Evolutionary conservation across 1,140 invertebrate genomes (phyloP).

Genomic region (Thaumetopoea pityocampa): DNA sequence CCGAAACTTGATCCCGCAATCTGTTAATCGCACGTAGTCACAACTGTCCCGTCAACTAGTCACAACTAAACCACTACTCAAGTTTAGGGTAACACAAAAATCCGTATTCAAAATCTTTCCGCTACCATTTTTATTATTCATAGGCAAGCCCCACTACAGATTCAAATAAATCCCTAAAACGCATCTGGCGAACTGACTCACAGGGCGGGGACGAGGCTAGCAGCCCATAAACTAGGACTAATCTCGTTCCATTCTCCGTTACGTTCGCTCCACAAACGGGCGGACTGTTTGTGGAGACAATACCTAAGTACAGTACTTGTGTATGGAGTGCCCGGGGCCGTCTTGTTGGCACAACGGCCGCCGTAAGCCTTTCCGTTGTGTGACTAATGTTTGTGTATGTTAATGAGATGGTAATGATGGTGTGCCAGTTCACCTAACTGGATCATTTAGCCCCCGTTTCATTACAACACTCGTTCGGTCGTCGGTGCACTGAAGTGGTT

Average conservation of each 20-base stretch:
- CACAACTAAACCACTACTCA: too few relatives aligned
- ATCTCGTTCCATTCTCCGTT: slow-evolving; percentile 60
- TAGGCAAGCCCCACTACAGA: too few relatives aligned
- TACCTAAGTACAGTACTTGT: slow-evolving; percentile 68
- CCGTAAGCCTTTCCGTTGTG: slow-evolving; percentile 55
- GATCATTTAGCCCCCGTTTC: slow-evolving; percentile 53
- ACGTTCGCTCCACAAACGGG: slow-evolving; percentile 57
- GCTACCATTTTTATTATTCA: too few relatives aligned
- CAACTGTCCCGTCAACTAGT: too few relatives aligned
- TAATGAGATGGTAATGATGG: slow-evolving; percentile 68
- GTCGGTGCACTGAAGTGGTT: slow-evolving; percentile 41
- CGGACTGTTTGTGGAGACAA: slow-evolving; percentile 58
- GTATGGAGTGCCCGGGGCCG: slow-evolving; percentile 44
- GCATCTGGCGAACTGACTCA: slow-evolving; percentile 27
- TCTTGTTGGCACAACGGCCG: slow-evolving; percentile 48
- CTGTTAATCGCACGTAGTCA: too few relatives aligned
- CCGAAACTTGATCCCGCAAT: too few relatives aligned
- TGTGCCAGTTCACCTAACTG: slow-evolving; percentile 47
- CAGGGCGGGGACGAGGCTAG: slow-evolving; percentile 32
- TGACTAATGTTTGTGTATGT: slow-evolving; percentile 67
- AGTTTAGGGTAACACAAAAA: too few relatives aligned
- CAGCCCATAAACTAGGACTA: slow-evolving; percentile 59
- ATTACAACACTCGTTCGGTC: slow-evolving; percentile 37
- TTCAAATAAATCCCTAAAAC: too few relatives aligned
- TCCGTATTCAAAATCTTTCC: too few relatives aligned